These are phyloP conservation scores for Vespertilio murinus DNA, from an alignment of 2,797 vertebrate genomes.

Conservation along the genomic window DNA sequence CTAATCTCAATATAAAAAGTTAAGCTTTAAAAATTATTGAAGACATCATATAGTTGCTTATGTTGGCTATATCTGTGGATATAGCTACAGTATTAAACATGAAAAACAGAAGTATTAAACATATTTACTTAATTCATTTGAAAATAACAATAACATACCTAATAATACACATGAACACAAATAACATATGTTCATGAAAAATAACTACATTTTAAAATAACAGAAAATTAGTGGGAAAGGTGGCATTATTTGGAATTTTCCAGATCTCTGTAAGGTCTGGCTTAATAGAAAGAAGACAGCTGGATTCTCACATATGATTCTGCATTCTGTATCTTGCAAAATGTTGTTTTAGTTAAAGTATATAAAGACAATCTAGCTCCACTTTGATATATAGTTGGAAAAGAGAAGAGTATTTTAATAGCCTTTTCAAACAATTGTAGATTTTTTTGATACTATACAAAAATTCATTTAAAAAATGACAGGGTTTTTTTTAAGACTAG, in stretches of 20 bases:
- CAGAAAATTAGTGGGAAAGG: not conserved
- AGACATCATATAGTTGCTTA: not conserved
- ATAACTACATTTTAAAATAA: not conserved
- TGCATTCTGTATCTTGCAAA: not conserved
- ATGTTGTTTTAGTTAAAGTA: not conserved
- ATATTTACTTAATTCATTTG: not conserved
- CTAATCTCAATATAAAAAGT: not conserved
- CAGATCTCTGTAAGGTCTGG: not conserved
- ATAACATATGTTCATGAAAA: not conserved
- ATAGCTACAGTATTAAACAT: not conserved
- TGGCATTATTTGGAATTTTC: not conserved
- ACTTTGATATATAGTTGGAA: not conserved
- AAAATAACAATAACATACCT: not conserved
- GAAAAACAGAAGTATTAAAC: not conserved
- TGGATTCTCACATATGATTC: not conserved
- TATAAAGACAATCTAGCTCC: not conserved
- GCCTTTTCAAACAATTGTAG: not conserved
- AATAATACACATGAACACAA: not conserved
- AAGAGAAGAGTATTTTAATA: not conserved
- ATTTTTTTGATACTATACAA: not conserved
- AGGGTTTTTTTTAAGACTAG: not conserved
- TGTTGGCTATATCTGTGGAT: not conserved
- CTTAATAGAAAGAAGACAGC: not conserved
- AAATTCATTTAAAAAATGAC: conserved; percentile 25
- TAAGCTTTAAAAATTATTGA: not conserved